Evolutionary conservation across 2,888 invertebrate genomes (phyloP), one percentile per base, ranked within the genome.

Genomic region (Nephrotoma flavescens): DNA sequence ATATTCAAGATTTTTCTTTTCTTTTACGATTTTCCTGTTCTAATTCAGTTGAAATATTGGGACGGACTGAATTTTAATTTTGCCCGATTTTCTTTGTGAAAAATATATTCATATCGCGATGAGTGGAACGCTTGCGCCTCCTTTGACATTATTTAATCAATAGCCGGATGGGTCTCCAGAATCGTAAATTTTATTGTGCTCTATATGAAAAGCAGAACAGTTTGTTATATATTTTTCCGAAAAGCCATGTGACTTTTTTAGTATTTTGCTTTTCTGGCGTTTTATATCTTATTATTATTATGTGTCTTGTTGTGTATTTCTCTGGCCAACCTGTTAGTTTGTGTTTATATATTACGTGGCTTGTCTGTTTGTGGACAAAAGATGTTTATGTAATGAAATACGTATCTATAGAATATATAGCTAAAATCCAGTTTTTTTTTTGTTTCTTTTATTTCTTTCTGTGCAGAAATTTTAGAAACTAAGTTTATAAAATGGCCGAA

Each of bases 401-500:
- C 71, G 9, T 31, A 71, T 31, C 71, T 71, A 19, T 19, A 57
- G 2, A 19, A 12, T 12, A 19, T 57, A 71, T 71, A 71, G 31
- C 71, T 71, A 71, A 31, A 5, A 71, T 9, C 19, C 47, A 11
- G 2, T 71, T 71, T 71, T 71, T 71, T 71, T 71, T 44, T 44
- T 44, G 44, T 44, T 6, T 44, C 44, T 44, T 44, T 71, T 71
- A 19, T 9, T 31, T 31, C 31, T 31, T 11, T 71, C 31, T 71
- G 71, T 71, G 71, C 71, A 71, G 71, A 31, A 71, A 31, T 71
- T 31, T 71, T 71, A 71, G 71, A 71, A 31, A 71, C 71, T 71
- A 71, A 71, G 71, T 71, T 31, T 31, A 9, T 31, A 84, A 84
- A 86, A 86, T 86, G 86, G 86, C 86, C 31, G 86, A 86, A 86